Evolutionary conservation across 1,140 invertebrate species (phyloP).

Genomic region (Magallana gigas): DNA sequence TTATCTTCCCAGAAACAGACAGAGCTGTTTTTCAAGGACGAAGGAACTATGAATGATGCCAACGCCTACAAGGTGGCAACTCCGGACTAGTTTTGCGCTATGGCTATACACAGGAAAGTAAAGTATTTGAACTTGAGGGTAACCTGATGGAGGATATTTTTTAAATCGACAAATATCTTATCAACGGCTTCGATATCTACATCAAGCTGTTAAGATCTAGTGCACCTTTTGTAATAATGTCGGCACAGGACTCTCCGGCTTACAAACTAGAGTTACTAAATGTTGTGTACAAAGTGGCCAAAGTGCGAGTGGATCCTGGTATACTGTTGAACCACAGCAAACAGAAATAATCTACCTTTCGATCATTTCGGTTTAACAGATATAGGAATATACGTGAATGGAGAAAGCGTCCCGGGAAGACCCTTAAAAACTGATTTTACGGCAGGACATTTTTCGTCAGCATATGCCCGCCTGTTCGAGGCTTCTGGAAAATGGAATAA

Average conservation of each 20-base stretch:
- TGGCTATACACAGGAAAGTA: slow-evolving; percentile 49
- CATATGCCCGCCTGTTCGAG: slow-evolving; percentile 52
- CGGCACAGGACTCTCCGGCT: slow-evolving; percentile 30
- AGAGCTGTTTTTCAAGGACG: slow-evolving; percentile 48
- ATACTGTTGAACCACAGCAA: slow-evolving; percentile 50
- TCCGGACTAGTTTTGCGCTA: slow-evolving; percentile 41
- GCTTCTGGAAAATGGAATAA: slow-evolving; percentile 53
- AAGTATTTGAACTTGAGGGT: slow-evolving; percentile 53
- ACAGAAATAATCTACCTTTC: slow-evolving; percentile 45
- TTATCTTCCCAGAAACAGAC: slow-evolving; percentile 43
- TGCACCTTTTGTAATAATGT: slow-evolving; percentile 51
- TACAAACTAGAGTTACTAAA: slow-evolving; percentile 50
- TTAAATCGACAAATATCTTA: slow-evolving; percentile 48
- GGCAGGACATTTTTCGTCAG: slow-evolving; percentile 44
- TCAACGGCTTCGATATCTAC: slow-evolving; percentile 50
- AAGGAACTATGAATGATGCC: slow-evolving; percentile 40
- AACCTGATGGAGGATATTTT: slow-evolving; percentile 49
- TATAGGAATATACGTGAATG: background rate
- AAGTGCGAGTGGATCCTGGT: slow-evolving; percentile 41
- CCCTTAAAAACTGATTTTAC: too few species aligned
- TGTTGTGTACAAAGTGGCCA: too few species aligned
- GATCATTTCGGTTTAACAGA: slow-evolving; percentile 45
- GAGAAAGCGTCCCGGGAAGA: too few species aligned
- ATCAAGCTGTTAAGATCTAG: slow-evolving; percentile 49
- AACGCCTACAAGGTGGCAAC: slow-evolving; percentile 36